Base-by-base conservation (phyloP, 1,140 invertebrate species). In the Drosophila sturtevanti region DNA sequence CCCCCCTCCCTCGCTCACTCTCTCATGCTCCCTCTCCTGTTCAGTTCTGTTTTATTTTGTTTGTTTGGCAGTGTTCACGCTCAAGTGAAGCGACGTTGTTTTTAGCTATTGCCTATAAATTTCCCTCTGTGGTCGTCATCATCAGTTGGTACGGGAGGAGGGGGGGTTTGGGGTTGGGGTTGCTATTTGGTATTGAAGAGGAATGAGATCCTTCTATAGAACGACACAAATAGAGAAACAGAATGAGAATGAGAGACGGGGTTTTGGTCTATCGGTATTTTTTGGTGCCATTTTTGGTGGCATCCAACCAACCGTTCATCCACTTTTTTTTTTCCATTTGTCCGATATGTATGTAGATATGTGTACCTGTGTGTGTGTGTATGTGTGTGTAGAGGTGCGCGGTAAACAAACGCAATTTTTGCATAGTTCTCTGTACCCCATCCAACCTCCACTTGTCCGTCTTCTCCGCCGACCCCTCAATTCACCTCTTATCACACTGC, bases 31-130 rank as follows among this genome's bases (percentile, higher is more conserved):
- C 4, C 4, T 24, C 24, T 24, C 24, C 27, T 31, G 27, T 1
- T 31, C 0, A 31, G 27, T 31, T 73, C 76, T 61, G 41, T 21
- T 48, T 48, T 48, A 48, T 48, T 48, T 48, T 48, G 41, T 87
- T 76, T 81, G 68, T 63, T 63, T 54, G 68, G 52, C 76, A 89
- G 72, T 89, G 82, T 87, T 87, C 68, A 89, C 82, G 84, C 82
- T 87, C 82, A 87, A 87, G 65, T 87, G 82, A 87, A 87, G 82
- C 82, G 79, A 73, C 67, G 71, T 79, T 86, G 82, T 81, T 72
- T 87, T 87, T 82, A 74, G 67, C 60, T 68, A 86, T 75, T 81
- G 71, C 82, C 81, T 75, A 86, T 86, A 86, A 87, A 86, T 86
- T 86, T 78, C 56, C 64, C 74, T 48, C 41, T 72, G 64, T 62